Evolutionary conservation across 2,888 invertebrate species (phyloP).

Genomic region (Baronia brevicornis): DNA sequence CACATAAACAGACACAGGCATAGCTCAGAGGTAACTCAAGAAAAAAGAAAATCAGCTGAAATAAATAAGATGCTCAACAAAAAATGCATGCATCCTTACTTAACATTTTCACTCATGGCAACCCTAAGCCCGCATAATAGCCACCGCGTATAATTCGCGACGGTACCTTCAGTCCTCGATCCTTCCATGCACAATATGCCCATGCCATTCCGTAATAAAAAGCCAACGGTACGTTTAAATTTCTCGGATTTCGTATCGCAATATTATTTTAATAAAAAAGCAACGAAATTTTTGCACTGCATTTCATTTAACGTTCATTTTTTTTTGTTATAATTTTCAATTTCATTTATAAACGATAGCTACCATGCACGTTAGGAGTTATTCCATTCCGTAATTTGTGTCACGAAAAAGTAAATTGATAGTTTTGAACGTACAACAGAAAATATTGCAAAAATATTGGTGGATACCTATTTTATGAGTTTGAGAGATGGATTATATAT

Average conservation of each 20-base stretch:
- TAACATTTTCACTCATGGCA: not conserved
- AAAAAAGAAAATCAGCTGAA: too few species aligned
- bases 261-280: not conserved
- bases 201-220: conserved; percentile 10
- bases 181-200: conserved; percentile 10
- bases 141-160: conserved; percentile 53
- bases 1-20: too few species aligned
- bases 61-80: too few species aligned
- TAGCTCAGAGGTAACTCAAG: too few species aligned
- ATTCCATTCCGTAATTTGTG: conserved; percentile 5
- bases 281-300: too few species aligned
- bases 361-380: conserved; percentile 5
- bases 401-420: too few species aligned
- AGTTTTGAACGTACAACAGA: too few species aligned
- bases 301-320: too few species aligned
- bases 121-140: conserved; percentile 37
- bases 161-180: conserved; percentile 21
- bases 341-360: conserved; percentile 11
- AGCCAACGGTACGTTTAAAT: conserved; percentile 1
- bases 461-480: too few species aligned
- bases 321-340: conserved; percentile 8
- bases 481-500: too few species aligned
- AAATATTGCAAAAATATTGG: too few species aligned
- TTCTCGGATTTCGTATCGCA: not conserved
- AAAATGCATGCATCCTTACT: not conserved